Percentiles rank a stretch among this genome's conserved stretches.
These are phyloP conservation scores for Brachyistius frenatus DNA, from an alignment of 2,113 vertebrate genomes.

Conservation along the genomic window DNA sequence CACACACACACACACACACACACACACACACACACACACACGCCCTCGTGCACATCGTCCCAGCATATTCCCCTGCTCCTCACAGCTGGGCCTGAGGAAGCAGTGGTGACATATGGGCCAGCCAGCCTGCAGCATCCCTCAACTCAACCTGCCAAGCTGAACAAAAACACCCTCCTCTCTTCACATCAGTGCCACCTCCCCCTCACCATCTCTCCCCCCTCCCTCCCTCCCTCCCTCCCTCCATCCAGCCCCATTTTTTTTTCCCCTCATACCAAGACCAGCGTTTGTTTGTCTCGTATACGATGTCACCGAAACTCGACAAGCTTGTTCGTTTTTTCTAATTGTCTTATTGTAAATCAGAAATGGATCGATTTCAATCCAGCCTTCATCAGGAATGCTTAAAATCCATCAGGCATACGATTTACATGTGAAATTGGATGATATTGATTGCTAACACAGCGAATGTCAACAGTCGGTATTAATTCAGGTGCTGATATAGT, in stretches of 20 bases:
- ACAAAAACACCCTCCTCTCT: constrained; percentile 56
- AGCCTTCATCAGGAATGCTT: neutral
- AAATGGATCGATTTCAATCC: constrained; percentile 24
- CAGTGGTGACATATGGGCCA: constrained; percentile 64
- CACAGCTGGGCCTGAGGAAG: constrained; percentile 69
- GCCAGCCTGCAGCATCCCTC: constrained; percentile 71
- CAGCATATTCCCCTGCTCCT: constrained; percentile 37
- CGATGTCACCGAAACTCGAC: neutral
- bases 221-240: neutral
- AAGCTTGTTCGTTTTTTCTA: neutral
- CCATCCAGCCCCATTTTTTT: no score
- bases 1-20: neutral
- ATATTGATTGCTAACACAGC: no score
- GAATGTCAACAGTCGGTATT: no score
- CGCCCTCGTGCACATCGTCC: neutral
- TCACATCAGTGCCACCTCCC: constrained; percentile 28
- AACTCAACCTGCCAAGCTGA: constrained; percentile 66
- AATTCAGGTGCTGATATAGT: no score
- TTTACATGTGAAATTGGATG: constrained; percentile 20
- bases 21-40: neutral
- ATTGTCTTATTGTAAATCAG: neutral
- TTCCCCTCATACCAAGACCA: neutral
- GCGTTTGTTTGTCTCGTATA: neutral
- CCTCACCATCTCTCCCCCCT: neutral
- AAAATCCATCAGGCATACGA: constrained; percentile 19